Conservation (phyloP, 2,888 invertebrate genomes). For the Ennomos fuscantarius region DNA sequence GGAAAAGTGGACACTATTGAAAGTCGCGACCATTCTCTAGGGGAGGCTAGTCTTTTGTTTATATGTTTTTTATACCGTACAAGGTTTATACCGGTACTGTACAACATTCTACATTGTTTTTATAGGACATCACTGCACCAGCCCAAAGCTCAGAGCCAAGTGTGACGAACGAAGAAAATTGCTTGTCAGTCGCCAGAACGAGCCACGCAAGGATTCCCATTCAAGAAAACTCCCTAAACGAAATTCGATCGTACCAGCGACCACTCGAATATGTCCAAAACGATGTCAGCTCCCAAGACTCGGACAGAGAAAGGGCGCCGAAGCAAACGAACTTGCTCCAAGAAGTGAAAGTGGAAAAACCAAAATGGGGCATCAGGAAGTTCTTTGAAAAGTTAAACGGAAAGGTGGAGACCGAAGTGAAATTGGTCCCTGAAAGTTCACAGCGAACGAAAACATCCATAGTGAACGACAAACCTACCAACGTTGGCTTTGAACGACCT, state of each 20-base stretch:
- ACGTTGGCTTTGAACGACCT: constrained; percentile 57
- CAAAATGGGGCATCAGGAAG: constrained; percentile 72
- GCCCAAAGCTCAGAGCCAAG: constrained; percentile 37
- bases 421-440: constrained; percentile 69
- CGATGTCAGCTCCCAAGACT: constrained; percentile 84
- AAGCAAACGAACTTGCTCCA: constrained; percentile 77
- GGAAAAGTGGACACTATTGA: too few species aligned
- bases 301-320: constrained; percentile 63
- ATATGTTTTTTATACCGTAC: too few species aligned
- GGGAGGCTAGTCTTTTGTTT: too few species aligned
- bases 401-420: constrained; percentile 84
- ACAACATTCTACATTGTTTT: not conserved
- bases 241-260: constrained; percentile 71
- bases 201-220: constrained; percentile 47
- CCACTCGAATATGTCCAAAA: constrained; percentile 89
- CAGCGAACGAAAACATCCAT: constrained; percentile 61
- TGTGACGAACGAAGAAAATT: constrained; percentile 54
- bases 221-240: constrained; percentile 63
- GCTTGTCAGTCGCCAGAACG: constrained; percentile 68
- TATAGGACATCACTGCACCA: constrained; percentile 64
- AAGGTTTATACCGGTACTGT: too few species aligned
- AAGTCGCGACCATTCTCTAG: too few species aligned
- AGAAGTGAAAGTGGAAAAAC: constrained; percentile 66
- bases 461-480: constrained; percentile 64
- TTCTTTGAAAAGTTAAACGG: constrained; percentile 72